Evolutionary conservation across 2,113 vertebrate genomes (phyloP).

Genomic region (Corydoras sp.): DNA sequence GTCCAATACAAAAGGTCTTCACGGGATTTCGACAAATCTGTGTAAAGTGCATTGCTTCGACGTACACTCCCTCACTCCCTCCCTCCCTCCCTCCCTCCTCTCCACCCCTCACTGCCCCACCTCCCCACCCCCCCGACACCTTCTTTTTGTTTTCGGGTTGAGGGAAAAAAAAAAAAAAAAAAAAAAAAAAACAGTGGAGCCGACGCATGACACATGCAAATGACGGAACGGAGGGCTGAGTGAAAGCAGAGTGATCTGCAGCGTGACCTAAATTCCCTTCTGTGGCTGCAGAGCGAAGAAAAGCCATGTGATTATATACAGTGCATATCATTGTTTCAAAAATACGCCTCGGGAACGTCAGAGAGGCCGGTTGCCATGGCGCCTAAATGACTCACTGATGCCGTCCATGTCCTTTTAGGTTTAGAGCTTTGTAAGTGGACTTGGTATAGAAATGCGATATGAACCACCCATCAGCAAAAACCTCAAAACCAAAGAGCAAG

Average conservation of each 20-base stretch:
- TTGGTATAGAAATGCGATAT: neutral
- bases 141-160: constrained; percentile 14
- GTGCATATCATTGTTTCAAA: constrained; percentile 24
- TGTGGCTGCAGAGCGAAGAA: constrained; percentile 23
- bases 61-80: constrained; percentile 1
- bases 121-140: neutral
- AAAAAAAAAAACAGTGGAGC: constrained; percentile 28
- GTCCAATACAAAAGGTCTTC: no score
- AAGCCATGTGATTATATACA: constrained; percentile 22
- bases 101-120: neutral
- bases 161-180: constrained; percentile 14
- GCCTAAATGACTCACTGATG: neutral
- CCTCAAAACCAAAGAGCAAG: no score
- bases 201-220: constrained; percentile 27
- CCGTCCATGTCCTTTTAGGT: neutral
- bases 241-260: constrained; percentile 38
- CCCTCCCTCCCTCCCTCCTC: neutral
- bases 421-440: neutral
- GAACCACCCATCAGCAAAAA: no score
- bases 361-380: neutral
- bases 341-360: constrained; percentile 24
- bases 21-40: no score
- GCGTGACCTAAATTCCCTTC: constrained; percentile 49
- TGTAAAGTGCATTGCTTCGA: neutral
- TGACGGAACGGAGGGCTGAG: constrained; percentile 18